Base-by-base conservation (phyloP, 2,888 invertebrate genomes). In the Philereme vetulata region DNA sequence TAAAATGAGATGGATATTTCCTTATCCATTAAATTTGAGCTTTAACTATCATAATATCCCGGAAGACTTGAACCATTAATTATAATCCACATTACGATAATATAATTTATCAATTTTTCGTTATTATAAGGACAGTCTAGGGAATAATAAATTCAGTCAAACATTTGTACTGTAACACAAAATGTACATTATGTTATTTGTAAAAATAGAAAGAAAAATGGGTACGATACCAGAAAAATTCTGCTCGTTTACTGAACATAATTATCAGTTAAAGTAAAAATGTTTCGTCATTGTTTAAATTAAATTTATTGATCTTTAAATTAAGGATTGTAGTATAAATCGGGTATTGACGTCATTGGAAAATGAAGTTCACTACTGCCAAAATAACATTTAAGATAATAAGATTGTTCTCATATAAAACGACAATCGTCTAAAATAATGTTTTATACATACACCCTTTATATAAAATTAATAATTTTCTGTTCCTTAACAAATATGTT, bases 31-130 rank as follows among this genome's bases (percentile, higher is more conserved):
- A 81, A 84, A 86, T 87, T 88, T 88, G 88, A 92, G 91, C 91
- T 92, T 92, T 92, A 92, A 92, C 89, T 90, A 91, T 88, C 81
- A 84, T 88, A 88, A 88, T 87, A 85, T 85, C 79, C 82, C 72
- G 80, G 81, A 85, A 82, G 84, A 87, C 82, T 85, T 79, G 69
- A 76, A 72, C 68, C 70, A 75, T 77, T 76, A 70, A 72, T 71
- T 67, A 68, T 70, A 71, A 80, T 71, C 73, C 75, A 80, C 72
- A 75, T 77, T 78, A 74, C 72, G 62, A 70, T 74, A 65, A 62
- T 78, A 69, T 66, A 60, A 68, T 72, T 62, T 67, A 68, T 57
- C 72, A 60, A 54, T 4, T 67, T 56, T 61, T 60, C 70, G 57
- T 68, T 63, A 4, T 68, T 75, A 72, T 68, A 72, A 72, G 70